Evolutionary conservation across 1,140 invertebrate species (phyloP).

Genomic region (Uloborus diversus): DNA sequence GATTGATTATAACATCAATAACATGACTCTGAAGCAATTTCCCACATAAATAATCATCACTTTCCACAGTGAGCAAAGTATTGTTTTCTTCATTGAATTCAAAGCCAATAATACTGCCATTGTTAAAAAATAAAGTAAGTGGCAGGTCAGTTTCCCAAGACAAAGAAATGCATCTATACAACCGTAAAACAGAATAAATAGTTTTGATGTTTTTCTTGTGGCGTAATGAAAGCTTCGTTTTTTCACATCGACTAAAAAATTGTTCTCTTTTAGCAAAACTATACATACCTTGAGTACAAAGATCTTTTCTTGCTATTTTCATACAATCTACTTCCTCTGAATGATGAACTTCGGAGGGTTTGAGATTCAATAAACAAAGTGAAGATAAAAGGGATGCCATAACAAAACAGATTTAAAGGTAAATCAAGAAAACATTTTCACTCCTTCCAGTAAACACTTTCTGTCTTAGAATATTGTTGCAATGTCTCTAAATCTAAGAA

Average conservation of each 20-base stretch:
- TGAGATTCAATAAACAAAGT: constrained; percentile 38
- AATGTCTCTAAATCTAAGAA: too few relatives aligned
- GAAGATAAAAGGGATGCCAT: constrained; percentile 46
- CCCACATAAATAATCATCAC: constrained; percentile 54
- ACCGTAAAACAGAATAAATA: constrained; percentile 19
- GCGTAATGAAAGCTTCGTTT: constrained; percentile 2
- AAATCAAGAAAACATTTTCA: background rate
- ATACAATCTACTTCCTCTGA: constrained; percentile 24
- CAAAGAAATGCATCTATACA: constrained; percentile 32
- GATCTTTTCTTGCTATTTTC: constrained; percentile 15
- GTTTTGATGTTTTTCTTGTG: constrained; percentile 28
- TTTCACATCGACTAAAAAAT: constrained; percentile 2
- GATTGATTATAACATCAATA: constrained; percentile 45
- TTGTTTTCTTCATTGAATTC: constrained; percentile 33
- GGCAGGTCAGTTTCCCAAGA: constrained; percentile 43
- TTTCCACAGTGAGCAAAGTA: constrained; percentile 29
- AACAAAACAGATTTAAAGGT: background rate
- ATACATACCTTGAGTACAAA: constrained; percentile 10
- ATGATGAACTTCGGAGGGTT: constrained; percentile 6
- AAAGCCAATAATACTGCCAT: constrained; percentile 44
- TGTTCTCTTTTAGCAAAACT: constrained; percentile 22
- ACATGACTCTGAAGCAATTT: constrained; percentile 57
- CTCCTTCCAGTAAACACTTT: too few relatives aligned
- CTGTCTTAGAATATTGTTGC: too few relatives aligned
- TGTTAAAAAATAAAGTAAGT: constrained; percentile 35